Evolutionary conservation across 2,888 invertebrate genomes (phyloP), one percentile per base, ranked within the genome.

Genomic region (Abscondita cerata): DNA sequence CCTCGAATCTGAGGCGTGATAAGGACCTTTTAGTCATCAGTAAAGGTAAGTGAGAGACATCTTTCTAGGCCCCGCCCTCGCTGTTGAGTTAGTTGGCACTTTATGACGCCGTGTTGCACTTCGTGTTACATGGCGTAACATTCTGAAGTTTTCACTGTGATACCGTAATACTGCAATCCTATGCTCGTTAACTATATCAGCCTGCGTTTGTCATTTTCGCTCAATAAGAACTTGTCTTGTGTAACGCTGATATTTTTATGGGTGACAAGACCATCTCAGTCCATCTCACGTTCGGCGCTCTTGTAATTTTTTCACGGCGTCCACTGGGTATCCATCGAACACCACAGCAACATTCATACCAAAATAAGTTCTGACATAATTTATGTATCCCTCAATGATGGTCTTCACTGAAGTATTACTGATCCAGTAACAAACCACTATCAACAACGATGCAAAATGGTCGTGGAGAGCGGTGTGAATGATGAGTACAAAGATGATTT

Each of bases 251-350:
- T 31, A 31, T 31, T 31, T 31, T 31, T 31, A 9, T 31, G 31
- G 31, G 6, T 31, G 31, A 31, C 31, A 31, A 31, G 31, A 31
- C 31, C 31, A 31, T 31, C 31, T 31, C 31, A 31, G 6, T 31
- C 6, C 31, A 31, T 9, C 31, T 6, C 31, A 31, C 59, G 52
- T 36, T 66, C 66, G 25, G 59, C 52, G 53, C 15, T 54, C 60
- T 67, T 67, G 20, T 57, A 61, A 67, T 58, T 51, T 46, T 48
- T 50, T 48, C 16, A 41, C 52, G 59, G 59, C 53, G 48, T 60
- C 38, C 11, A 5, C 11, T 11, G 63, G 57, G 61, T 67, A 67
- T 61, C 64, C 67, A 18, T 62, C 57, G 18, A 61, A 61, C 25
- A 61, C 55, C 8, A 55, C 16, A 13, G 52, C 40, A 19, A 47